A percentile compares a stretch with the other conserved stretches of the same genome.
phyloP scores from a whole-genome alignment of 2,113 vertebrate species.

The Brachirus orientalis region DNA sequence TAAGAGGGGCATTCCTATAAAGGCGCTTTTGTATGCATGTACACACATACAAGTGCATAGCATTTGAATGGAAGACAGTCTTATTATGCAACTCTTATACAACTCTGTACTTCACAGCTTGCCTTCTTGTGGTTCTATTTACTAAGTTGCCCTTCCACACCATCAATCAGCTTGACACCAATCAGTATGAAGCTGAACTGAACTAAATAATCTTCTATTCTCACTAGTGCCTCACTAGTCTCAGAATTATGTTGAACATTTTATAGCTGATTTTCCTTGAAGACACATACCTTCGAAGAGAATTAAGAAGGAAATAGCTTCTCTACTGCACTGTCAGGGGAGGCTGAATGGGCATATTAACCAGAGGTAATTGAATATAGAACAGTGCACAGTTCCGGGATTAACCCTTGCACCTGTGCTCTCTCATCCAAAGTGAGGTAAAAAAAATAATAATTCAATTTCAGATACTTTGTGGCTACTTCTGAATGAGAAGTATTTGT shows the following conservation, averaged over 20 bases:
- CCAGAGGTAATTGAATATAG: constrained; percentile 76
- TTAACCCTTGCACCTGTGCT: constrained; percentile 62
- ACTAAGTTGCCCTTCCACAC: constrained; percentile 61
- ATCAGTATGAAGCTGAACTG: constrained; percentile 50
- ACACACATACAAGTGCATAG: constrained; percentile 1
- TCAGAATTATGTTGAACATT: constrained; percentile 42
- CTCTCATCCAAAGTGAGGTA: constrained; percentile 17
- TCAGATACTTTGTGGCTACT: not conserved
- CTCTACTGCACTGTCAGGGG: constrained; percentile 46
- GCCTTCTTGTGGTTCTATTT: constrained; percentile 31
- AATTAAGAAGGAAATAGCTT: constrained; percentile 63
- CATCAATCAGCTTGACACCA: constrained; percentile 69
- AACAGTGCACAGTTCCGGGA: constrained; percentile 59
- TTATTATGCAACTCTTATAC: constrained; percentile 25
- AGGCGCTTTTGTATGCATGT: constrained; percentile 13
- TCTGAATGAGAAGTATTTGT: not conserved
- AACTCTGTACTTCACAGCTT: constrained; percentile 34
- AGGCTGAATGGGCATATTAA: constrained; percentile 68
- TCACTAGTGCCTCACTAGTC: constrained; percentile 44
- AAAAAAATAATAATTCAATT: constrained; percentile 14
- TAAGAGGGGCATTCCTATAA: constrained; percentile 40
- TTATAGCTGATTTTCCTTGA: constrained; percentile 41
- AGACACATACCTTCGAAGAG: constrained; percentile 45
- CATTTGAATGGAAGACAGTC: constrained; percentile 7
- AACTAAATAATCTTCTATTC: constrained; percentile 50